Conservation (phyloP, 1,140 invertebrate species). For the Conus ventricosus region DNA sequence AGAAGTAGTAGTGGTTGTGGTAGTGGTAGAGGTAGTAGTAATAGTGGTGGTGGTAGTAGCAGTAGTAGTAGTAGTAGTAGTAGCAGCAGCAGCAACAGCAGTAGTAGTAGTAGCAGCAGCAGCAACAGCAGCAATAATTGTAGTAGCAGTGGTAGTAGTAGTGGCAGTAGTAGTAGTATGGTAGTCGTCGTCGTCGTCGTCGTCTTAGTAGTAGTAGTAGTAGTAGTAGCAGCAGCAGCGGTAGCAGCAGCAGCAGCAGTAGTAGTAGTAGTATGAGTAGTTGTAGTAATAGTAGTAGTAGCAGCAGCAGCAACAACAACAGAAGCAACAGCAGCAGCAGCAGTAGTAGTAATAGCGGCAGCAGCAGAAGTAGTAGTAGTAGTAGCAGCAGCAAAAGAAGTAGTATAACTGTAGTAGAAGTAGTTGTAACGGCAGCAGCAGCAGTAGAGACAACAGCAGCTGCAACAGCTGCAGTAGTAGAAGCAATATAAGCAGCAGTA, state of each 20-base stretch:
- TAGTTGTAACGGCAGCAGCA: too few species aligned
- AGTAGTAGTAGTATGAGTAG: background rate
- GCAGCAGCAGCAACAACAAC: background rate
- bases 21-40: too few species aligned
- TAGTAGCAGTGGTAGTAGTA: background rate
- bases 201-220: background rate
- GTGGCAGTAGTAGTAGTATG: background rate
- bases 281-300: background rate
- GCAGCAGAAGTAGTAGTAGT: background rate
- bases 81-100: too few species aligned
- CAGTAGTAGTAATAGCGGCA: background rate
- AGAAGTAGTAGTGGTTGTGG: too few species aligned
- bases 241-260: background rate
- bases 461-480: background rate
- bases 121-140: background rate
- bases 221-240: background rate
- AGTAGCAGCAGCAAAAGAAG: too few species aligned
- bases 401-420: too few species aligned
- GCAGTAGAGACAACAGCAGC: too few species aligned
- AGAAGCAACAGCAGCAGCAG: background rate
- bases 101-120: background rate
- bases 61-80: too few species aligned
- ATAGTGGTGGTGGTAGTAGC: too few species aligned
- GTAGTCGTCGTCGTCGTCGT: background rate
- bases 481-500: background rate